Base-by-base conservation (phyloP, 2,888 invertebrate genomes). In the Dastarcus helophoroides region DNA sequence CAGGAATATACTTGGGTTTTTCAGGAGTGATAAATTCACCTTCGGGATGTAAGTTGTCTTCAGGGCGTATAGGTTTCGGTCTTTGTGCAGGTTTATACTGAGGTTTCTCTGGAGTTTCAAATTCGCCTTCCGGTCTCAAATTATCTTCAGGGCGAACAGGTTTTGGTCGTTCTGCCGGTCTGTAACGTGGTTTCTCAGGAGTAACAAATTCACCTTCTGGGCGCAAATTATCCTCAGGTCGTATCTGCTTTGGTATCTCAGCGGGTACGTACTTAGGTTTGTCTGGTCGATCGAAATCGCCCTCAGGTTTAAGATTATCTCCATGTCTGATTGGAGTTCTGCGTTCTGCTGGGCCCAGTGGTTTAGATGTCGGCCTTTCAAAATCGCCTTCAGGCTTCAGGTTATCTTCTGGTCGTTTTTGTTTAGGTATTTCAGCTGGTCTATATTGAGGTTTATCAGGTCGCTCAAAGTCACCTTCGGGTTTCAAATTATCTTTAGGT, bases 231-330 rank as follows among this genome's bases (percentile, higher is more conserved):
- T 69, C 70, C 32, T 51, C 49, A 6, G 63, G 58, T 22, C 54
- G 53, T 8, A 47, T 57, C 5, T 53, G 64, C 26, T 50, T 53
- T 3, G 56, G 63, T 14, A 68, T 53, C 42, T 60, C 60, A 4
- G 48, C 56, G 2, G 67, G 66, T 22, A 43, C 45, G 58, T 60
- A 53, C 26, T 37, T 42, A 2, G 53, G 45, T 34, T 49, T 50
- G 9, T 58, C 54, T 58, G 63, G 41, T 46, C 56, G 36, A 32
- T 53, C 60, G 45, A 70, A 69, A 12, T 68, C 68, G 8, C 73
- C 73, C 44, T 70, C 71, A 3, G 66, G 64, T 36, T 51, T 56
- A 0, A 75, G 50, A 48, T 75, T 75, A 41, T 74, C 74, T 22
- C 53, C 60, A 27, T 62, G 58, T 56, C 33, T 65, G 59, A 30